Conservation (phyloP, 1,140 invertebrate species). For the Triops longicaudatus region DNA sequence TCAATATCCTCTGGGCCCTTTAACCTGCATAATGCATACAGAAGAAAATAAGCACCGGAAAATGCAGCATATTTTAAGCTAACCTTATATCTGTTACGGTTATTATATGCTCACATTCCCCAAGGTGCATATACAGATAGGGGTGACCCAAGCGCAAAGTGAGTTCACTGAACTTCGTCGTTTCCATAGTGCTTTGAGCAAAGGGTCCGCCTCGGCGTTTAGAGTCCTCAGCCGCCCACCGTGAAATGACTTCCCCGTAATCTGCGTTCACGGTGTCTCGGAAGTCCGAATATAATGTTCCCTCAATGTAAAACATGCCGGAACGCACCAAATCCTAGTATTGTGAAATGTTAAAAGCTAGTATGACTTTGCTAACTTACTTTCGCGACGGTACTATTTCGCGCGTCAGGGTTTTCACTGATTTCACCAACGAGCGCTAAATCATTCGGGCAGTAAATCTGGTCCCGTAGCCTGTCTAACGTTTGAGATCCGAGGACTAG, state of each 20-base stretch:
- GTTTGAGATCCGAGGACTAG: neutral
- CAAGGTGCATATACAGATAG: conserved; percentile 76
- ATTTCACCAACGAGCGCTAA: neutral
- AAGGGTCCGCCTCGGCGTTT: conserved; percentile 47
- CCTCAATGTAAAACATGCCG: conserved; percentile 67
- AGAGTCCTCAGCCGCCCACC: conserved; percentile 49
- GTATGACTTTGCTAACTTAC: neutral
- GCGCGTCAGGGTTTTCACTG: neutral
- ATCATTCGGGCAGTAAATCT: conserved; percentile 16
- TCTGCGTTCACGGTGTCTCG: conserved; percentile 50
- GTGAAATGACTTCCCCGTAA: conserved; percentile 52
- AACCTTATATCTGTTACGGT: conserved; percentile 61
- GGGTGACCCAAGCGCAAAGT: conserved; percentile 60
- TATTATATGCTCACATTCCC: conserved; percentile 80
- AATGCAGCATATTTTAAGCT: conserved; percentile 9
- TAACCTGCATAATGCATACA: neutral
- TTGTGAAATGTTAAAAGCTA: neutral
- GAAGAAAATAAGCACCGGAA: neutral
- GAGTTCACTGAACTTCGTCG: conserved; percentile 53
- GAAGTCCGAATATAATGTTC: conserved; percentile 67
- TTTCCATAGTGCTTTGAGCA: conserved; percentile 50
- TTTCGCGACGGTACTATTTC: neutral
- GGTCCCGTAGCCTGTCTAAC: neutral
- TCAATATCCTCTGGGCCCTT: conserved; percentile 17
- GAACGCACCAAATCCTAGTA: conserved; percentile 57